A percentile compares a stretch with the other conserved stretches of the same genome.
Conservation (phyloP, 2,888 invertebrate species). For the Pseudolycoriella hygida region DNA sequence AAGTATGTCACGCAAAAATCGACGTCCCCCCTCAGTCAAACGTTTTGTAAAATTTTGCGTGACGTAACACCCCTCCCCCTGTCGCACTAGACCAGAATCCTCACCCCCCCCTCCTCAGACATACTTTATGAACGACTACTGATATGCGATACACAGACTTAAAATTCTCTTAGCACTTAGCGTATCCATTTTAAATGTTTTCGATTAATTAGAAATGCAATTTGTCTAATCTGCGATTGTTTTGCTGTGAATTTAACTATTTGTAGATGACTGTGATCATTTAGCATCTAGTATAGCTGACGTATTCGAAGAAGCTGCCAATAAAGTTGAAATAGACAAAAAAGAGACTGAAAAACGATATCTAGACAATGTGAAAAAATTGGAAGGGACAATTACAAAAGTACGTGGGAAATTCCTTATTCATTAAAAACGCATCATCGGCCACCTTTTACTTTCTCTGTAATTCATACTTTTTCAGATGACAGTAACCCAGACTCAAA, state of each 20-base stretch:
- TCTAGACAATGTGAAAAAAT: conserved; percentile 35
- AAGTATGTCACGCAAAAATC: too few relatives aligned
- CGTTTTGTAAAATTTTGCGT: too few relatives aligned
- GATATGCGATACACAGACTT: too few relatives aligned
- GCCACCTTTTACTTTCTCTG: too few relatives aligned
- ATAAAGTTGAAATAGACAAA: conserved; percentile 38
- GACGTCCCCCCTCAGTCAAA: too few relatives aligned
- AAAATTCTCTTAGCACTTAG: too few relatives aligned
- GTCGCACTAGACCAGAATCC: too few relatives aligned
- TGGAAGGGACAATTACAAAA: conserved; percentile 32
- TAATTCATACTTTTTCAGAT: conserved; percentile 13
- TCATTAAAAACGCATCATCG: too few relatives aligned
- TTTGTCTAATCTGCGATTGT: background rate
- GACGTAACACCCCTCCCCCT: too few relatives aligned
- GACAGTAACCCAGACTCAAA: conserved; percentile 7
- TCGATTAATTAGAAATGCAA: background rate
- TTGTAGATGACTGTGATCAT: conserved; percentile 35
- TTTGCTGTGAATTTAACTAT: background rate
- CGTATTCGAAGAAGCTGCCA: conserved; percentile 36
- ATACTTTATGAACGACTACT: too few relatives aligned
- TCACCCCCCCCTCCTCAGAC: too few relatives aligned
- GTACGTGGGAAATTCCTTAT: conserved; percentile 11
- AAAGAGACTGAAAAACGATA: conserved; percentile 36
- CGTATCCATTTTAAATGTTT: too few relatives aligned
- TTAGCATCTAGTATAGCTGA: conserved; percentile 34